These are phyloP conservation scores for Indicator indicator DNA, from an alignment of 2,113 vertebrate species.

Conservation along the genomic window DNA sequence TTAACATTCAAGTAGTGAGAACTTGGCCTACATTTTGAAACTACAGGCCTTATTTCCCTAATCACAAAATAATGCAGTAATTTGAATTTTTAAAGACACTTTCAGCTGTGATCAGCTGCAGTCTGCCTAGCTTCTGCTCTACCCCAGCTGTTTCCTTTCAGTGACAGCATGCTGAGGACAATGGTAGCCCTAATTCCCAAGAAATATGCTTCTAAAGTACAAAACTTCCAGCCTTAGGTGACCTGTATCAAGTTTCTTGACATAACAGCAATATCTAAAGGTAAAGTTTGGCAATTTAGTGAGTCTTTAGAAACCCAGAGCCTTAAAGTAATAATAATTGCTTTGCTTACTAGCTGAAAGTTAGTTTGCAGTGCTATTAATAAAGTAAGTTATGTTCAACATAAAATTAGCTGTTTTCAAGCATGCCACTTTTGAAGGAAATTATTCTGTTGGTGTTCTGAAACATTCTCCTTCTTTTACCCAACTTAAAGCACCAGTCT, in stretches of 20 bases:
- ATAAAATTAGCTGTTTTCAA: neutral
- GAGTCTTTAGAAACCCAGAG: neutral
- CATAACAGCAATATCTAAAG: neutral
- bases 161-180: neutral
- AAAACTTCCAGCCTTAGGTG: neutral
- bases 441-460: neutral
- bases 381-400: neutral
- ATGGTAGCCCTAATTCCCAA: neutral
- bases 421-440: neutral
- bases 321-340: neutral
- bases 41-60: neutral
- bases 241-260: neutral
- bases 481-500: neutral
- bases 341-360: neutral
- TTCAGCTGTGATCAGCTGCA: neutral
- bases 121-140: neutral
- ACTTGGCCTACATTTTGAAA: constrained; percentile 5
- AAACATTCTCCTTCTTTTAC: neutral
- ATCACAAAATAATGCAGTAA: neutral
- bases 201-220: neutral
- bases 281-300: neutral
- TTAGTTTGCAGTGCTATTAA: neutral
- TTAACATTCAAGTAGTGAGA: neutral
- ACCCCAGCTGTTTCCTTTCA: neutral
- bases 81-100: neutral